Evolutionary conservation across 2,113 vertebrate genomes (phyloP), one percentile per base, ranked within the genome.

Genomic region (Lichenostomus cassidix): DNA sequence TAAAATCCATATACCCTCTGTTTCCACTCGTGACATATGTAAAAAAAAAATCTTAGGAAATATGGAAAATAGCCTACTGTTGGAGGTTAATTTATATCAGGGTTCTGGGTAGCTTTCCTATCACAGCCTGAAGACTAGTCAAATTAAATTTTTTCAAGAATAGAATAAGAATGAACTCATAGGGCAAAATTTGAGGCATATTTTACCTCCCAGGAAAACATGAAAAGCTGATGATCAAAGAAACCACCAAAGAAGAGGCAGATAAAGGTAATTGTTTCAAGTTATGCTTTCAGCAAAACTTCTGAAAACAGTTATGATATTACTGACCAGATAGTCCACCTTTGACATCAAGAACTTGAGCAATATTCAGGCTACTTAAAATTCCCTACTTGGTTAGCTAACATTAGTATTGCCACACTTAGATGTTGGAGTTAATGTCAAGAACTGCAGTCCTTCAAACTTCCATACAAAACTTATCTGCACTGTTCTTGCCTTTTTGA

Each of bases 221-320:
- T n/a, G 42, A 95, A 96, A 88, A 95, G 33, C 55, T 95, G 56
- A 93, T 89, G 78, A 94, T 89, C 83, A 95, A 95, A 91, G 53
- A 31, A 81, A 68, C 20, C 69, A 58, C 5, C 59, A 80, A 25
- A 14, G 67, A 69, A 94, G 25, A 44, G 24, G 20, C 24, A 68
- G 29, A 69, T 64, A 92, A 83, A 81, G 44, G 37, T 84, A 69
- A 91, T 88, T 94, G 64, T 81, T 94, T 89, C 89, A 90, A 81
- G 9, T 70, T 68, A 47, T 5, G 16, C 23, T 93, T 91, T 60
- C 83, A 92, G 21, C 46, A 94, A 82, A 96, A 92, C 58, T 94
- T 85, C 52, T 67, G 65, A 93, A 95, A 95, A 89, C 12, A 77
- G 5, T 71, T 81, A 83, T 76, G 80, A n/a, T 24, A 71, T 80